Percentiles rank a stretch among this genome's conserved stretches.
phyloP scores from a whole-genome alignment of 2,113 vertebrate genomes.

The Cyprinodon variegatus region DNA sequence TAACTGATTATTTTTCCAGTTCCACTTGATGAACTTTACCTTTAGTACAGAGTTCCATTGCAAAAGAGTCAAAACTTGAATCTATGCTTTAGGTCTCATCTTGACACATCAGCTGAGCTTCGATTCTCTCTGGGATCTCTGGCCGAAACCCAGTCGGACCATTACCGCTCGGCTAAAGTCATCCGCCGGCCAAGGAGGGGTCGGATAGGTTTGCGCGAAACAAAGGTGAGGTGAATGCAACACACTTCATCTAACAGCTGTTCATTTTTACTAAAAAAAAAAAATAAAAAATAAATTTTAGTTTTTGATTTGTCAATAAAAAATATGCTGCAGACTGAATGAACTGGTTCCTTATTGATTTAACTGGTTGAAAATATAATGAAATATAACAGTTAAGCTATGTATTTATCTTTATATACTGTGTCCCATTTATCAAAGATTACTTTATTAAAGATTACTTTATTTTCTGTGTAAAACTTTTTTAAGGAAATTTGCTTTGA shows the following conservation, averaged over 20 bases:
- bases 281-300: too few species aligned
- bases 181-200: slow-evolving; percentile 91
- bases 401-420: too few species aligned
- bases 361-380: not conserved
- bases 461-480: not conserved
- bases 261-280: not conserved
- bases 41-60: not conserved
- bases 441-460: too few species aligned
- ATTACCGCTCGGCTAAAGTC: slow-evolving; percentile 94
- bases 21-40: slow-evolving; percentile 4
- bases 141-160: slow-evolving; percentile 92
- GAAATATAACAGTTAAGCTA: too few species aligned
- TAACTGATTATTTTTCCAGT: not conserved
- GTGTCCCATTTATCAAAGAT: too few species aligned
- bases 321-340: not conserved
- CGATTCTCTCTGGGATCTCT: slow-evolving; percentile 93
- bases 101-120: slow-evolving; percentile 91
- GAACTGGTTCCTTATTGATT: not conserved
- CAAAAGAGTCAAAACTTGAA: not conserved
- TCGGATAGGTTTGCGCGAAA: slow-evolving; percentile 88
- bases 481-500: too few species aligned
- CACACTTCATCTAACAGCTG: not conserved
- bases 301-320: not conserved
- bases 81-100: slow-evolving; percentile 83
- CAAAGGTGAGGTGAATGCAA: slow-evolving; percentile 81